A percentile compares a stretch with the other conserved stretches of the same genome.
phyloP scores from a whole-genome alignment of 2,888 invertebrate species.

The Hemaris fuciformis region DNA sequence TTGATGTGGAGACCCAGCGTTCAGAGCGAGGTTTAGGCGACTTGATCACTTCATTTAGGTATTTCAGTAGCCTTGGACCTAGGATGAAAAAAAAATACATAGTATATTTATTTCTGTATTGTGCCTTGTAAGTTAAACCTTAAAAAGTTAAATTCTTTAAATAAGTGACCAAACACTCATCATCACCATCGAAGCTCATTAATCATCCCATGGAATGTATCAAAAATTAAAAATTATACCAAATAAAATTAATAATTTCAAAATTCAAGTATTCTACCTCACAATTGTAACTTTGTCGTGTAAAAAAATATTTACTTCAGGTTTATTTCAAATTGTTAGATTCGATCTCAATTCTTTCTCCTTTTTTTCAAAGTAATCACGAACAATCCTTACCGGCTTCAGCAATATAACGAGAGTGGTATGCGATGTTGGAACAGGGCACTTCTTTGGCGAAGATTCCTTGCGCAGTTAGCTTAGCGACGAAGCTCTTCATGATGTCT shows the following conservation, averaged over 20 bases:
- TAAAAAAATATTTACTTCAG: too few relatives aligned
- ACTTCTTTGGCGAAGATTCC: conserved; percentile 92
- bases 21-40: conserved; percentile 84
- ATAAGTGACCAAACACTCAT: too few relatives aligned
- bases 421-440: conserved; percentile 93
- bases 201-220: too few relatives aligned
- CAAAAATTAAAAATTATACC: too few relatives aligned
- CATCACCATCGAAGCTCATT: too few relatives aligned
- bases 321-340: too few relatives aligned
- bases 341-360: too few relatives aligned
- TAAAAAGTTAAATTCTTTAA: too few relatives aligned
- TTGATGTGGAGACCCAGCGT: conserved; percentile 93
- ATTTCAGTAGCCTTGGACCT: conserved; percentile 85
- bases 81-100: not conserved
- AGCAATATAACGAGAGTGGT: conserved; percentile 92
- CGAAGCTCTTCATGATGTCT: conserved; percentile 84
- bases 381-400: conserved; percentile 75
- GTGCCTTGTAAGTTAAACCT: too few relatives aligned
- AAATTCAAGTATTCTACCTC: too few relatives aligned
- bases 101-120: not conserved
- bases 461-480: conserved; percentile 84
- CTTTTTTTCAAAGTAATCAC: not conserved
- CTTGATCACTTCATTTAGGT: conserved; percentile 84
- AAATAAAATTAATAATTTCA: too few relatives aligned
- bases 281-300: too few relatives aligned